Evolutionary conservation across 2,888 invertebrate genomes (phyloP), one percentile per base, ranked within the genome.

Genomic region (Taphrorychus bicolor): DNA sequence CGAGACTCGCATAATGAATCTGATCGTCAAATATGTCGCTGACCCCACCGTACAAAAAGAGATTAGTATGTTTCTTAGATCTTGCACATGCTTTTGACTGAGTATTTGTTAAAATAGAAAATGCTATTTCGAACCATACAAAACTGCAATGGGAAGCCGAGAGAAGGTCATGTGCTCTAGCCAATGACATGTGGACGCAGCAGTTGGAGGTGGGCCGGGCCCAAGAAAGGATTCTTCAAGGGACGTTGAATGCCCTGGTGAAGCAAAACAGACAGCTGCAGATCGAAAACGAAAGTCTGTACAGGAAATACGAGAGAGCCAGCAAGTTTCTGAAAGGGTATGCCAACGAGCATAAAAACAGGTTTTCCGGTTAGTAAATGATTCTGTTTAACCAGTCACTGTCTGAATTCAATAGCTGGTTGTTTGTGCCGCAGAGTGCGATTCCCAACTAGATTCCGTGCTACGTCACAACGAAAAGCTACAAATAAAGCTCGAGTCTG

Each of bases 221-320:
- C 4, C 77, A 78, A 49, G 77, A 79, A 65, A 71, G 69, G 59
- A 69, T 74, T 14, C 54, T 80, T 5, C 77, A 78, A 58, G 77
- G 76, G n/a, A 74, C 73, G 3, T 23, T 81, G 18, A 74, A 74
- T 40, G 70, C 75, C 17, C 59, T 79, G 24, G 73, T 78, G 5
- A 76, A 74, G 64, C 75, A 81, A 66, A 82, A 81, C 71, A 74
- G 80, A 32, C 72, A 77, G 51, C 69, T 81, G 19, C 77, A 79
- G 70, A 70, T 73, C 16, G 79, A 81, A 58, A 75, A 80, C 32
- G 80, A 81, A 63, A 59, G 49, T 42, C 57, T 81, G 42, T 73
- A 72, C 18, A 74, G 74, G 19, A 77, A 77, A 48, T 77, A 79
- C 57, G 79, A 80, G 64, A 77, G 75, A 64, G 66, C 78, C 9